Conservation (phyloP, 2,888 invertebrate genomes). For the Sesamia inferens region DNA sequence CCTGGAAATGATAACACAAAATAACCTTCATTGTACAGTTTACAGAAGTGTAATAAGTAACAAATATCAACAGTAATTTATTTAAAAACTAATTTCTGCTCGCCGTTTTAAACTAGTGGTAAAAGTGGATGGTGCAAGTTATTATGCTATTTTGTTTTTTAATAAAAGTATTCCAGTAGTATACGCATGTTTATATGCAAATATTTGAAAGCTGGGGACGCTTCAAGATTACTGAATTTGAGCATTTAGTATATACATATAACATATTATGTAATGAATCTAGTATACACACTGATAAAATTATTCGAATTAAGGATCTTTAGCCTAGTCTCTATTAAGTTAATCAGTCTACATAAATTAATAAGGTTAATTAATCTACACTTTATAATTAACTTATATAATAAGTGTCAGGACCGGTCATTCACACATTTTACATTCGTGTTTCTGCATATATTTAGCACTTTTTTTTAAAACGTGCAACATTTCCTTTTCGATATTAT, state of each 20-base stretch:
- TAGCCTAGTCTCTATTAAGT: conserved; percentile 26
- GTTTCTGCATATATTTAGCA: too few species aligned
- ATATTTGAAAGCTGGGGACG: background rate
- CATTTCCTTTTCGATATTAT: background rate
- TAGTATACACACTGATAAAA: background rate
- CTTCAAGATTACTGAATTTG: background rate
- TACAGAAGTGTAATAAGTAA: background rate
- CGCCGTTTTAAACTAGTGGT: too few species aligned
- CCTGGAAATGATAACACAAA: conserved; percentile 69
- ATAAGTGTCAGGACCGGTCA: conserved; percentile 14
- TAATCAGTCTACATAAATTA: conserved; percentile 28
- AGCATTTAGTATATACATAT: background rate
- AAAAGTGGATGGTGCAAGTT: too few species aligned
- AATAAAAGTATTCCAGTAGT: too few species aligned
- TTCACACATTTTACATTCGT: background rate
- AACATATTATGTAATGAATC: background rate
- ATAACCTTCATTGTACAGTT: background rate
- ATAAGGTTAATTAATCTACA: conserved; percentile 48
- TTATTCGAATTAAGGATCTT: conserved; percentile 17
- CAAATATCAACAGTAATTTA: background rate
- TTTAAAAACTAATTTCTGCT: background rate
- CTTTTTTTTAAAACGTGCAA: too few species aligned
- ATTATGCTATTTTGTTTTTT: too few species aligned
- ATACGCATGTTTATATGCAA: background rate
- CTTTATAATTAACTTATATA: conserved; percentile 10